A percentile compares a stretch with the other conserved stretches of the same genome.
Evolutionary conservation across 2,113 vertebrate genomes (phyloP).

Genomic region (Riparia riparia): DNA sequence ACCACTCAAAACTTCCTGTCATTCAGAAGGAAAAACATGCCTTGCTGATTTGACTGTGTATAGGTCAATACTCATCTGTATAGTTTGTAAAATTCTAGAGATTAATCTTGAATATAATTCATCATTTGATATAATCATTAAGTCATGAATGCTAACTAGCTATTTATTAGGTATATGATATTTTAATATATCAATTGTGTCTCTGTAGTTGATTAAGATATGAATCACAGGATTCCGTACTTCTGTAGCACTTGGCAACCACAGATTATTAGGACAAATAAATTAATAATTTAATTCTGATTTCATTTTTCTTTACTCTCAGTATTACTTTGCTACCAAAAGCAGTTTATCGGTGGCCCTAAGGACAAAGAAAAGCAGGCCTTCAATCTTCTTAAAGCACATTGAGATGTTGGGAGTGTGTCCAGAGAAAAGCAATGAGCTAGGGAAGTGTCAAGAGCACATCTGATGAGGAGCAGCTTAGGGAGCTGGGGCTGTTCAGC

Average conservation of each 20-base stretch:
- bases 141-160: neutral
- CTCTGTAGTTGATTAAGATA: neutral
- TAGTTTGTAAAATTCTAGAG: neutral
- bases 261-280: neutral
- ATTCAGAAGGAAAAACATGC: neutral
- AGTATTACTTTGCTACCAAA: neutral
- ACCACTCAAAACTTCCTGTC: neutral
- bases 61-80: neutral
- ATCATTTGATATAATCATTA: neutral
- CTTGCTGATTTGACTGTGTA: neutral
- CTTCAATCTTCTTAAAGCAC: neutral
- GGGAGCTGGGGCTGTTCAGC: neutral
- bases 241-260: neutral
- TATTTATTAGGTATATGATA: neutral
- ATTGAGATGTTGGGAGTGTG: rapidly evolving
- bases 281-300: neutral
- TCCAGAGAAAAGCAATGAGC: neutral
- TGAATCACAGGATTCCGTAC: neutral
- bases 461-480: neutral
- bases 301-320: neutral
- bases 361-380: neutral
- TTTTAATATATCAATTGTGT: neutral
- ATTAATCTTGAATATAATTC: neutral
- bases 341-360: neutral
- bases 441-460: neutral